Evolutionary conservation across 2,797 vertebrate species (phyloP).

Genomic region (Limnodromus scolopaceus): DNA sequence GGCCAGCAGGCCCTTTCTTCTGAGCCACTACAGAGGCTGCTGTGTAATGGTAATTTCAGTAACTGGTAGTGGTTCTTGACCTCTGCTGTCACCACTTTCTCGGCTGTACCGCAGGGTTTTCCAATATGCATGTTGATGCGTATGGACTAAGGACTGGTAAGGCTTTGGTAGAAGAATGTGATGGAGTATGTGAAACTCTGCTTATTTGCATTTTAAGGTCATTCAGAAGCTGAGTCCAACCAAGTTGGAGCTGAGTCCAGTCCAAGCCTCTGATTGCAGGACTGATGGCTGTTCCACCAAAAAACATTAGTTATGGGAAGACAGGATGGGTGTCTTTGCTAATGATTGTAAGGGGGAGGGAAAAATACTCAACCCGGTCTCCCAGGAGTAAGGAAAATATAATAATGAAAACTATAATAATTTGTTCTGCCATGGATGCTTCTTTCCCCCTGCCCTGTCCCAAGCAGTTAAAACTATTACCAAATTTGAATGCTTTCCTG

Average conservation of each 20-base stretch:
- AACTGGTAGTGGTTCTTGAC: background rate
- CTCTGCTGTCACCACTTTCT: background rate
- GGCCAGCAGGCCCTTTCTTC: background rate
- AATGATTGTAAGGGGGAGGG: background rate
- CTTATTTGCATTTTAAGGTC: background rate
- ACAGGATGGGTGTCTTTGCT: background rate
- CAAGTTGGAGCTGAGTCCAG: background rate
- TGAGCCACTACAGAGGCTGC: background rate
- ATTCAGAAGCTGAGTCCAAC: background rate
- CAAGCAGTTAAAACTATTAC: background rate
- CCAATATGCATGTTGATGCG: background rate
- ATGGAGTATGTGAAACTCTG: background rate
- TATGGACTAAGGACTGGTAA: background rate
- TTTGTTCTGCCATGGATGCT: background rate
- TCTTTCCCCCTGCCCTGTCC: background rate
- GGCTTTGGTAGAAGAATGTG: background rate
- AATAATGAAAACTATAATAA: background rate
- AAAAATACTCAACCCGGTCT: background rate
- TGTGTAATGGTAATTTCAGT: background rate
- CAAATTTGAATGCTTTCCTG: background rate
- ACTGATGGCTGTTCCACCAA: background rate
- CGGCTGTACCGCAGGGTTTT: background rate
- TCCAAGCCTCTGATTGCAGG: background rate
- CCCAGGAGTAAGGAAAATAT: background rate
- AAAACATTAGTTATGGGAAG: background rate